These are phyloP conservation scores for Falcaria lacertinaria DNA, from an alignment of 2,888 invertebrate genomes.

Conservation along the genomic window DNA sequence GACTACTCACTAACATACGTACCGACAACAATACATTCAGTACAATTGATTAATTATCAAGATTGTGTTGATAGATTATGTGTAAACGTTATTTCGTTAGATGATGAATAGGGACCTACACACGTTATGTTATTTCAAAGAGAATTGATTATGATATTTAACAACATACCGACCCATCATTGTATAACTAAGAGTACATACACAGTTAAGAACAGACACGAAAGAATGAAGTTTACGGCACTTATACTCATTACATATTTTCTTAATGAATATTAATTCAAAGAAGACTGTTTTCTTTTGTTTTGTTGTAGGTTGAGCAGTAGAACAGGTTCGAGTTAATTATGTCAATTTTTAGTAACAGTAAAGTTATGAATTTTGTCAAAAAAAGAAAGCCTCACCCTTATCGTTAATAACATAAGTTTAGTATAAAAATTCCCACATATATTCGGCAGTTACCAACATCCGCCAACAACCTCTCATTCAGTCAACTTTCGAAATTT, in stretches of 20 bases:
- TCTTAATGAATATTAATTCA: too few relatives aligned
- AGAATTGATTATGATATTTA: constrained; percentile 6
- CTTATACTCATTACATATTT: too few relatives aligned
- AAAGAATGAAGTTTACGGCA: too few relatives aligned
- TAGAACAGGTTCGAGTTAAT: too few relatives aligned
- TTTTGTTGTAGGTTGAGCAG: too few relatives aligned
- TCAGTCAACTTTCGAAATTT: not conserved
- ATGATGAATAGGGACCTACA: constrained; percentile 3
- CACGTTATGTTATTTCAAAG: not conserved
- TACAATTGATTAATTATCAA: constrained; percentile 32
- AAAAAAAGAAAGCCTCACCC: too few relatives aligned
- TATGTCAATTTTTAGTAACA: too few relatives aligned
- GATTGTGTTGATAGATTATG: constrained; percentile 24
- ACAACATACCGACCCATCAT: too few relatives aligned
- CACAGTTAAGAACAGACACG: too few relatives aligned
- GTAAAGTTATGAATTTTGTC: too few relatives aligned
- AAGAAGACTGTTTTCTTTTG: too few relatives aligned
- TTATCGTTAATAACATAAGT: not conserved
- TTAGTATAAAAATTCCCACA: not conserved
- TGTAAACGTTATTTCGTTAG: constrained; percentile 8
- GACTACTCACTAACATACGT: not conserved
- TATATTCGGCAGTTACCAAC: not conserved
- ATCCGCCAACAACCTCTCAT: not conserved
- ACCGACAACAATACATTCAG: constrained; percentile 18
- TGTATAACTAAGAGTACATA: too few relatives aligned